Base-by-base conservation (phyloP, 1,140 invertebrate genomes). In the Protaetia brevitarsis region DNA sequence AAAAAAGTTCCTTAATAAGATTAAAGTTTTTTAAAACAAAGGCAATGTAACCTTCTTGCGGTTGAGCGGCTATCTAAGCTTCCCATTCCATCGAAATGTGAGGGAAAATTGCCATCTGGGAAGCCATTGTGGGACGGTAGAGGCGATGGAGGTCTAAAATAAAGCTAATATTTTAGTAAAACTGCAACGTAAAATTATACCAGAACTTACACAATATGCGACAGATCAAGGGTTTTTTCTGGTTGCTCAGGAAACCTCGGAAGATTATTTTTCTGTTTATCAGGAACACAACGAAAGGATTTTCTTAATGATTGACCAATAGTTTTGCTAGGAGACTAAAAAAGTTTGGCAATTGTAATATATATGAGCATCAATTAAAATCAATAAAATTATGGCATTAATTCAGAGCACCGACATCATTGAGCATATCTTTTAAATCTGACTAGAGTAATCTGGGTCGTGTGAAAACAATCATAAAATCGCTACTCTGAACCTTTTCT, bases 221-320 rank as follows among this genome's bases (percentile, higher is more conserved):
- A 92, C 29, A 98, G 84, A 82, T 98, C 95, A 64, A 98, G 82
- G 2, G 94, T 94, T 78, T 95, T 92, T 80, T 97, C 94, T 2
- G 95, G 95, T 72, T 93, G 90, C 73, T 95, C 92, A 5, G 93
- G 92, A 80, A 95, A 96, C 73, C 90, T 84, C 68, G 93, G 94
- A 73, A 95, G 83, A 75, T 87, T 87, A 69, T 88, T 87, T 71
- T 88, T 87, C 68, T 85, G 84, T 76, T 94, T 93, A 73, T 94
- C 92, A 29, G 96, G 96, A 68, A 97, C 94, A 81, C 96, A 98
- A 72, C 95, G 90, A 77, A 99, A 96, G 68, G 96, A 98, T 78
- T 98, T 98, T 70, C 95, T 87, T 66, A 99, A 82, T 10, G 95
- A 95, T 81, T 96, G 94, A 36, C 96, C 94, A 70, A 99, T 92